Percentiles rank a stretch among this genome's conserved stretches.
These are phyloP conservation scores for Echinops telfairi DNA, from an alignment of 2,113 vertebrate genomes.

Conservation along the genomic window DNA sequence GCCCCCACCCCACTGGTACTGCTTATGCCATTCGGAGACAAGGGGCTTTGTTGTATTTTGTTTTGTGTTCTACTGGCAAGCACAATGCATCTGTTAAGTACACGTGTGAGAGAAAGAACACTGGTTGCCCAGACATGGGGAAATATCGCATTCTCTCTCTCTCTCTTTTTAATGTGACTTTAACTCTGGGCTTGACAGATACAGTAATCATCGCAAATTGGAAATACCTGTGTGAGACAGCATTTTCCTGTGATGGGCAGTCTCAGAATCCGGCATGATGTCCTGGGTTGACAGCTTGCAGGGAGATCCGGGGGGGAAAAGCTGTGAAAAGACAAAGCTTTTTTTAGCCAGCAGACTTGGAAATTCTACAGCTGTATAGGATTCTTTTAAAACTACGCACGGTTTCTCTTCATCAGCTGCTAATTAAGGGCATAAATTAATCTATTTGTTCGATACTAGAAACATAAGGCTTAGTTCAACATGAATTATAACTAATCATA, in stretches of 20 bases:
- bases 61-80: slow-evolving; percentile 73
- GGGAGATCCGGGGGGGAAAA: slow-evolving; percentile 79
- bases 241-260: slow-evolving; percentile 81
- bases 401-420: slow-evolving; percentile 66
- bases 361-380: slow-evolving; percentile 57
- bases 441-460: slow-evolving; percentile 78
- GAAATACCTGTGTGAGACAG: slow-evolving; percentile 81
- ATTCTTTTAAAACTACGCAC: slow-evolving; percentile 74
- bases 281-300: slow-evolving; percentile 85
- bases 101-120: slow-evolving; percentile 56
- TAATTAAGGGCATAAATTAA: slow-evolving; percentile 76
- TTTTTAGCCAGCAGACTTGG: slow-evolving; percentile 68
- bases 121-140: slow-evolving; percentile 37
- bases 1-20: neutral
- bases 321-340: slow-evolving; percentile 65
- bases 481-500: slow-evolving; percentile 71
- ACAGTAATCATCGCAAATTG: slow-evolving; percentile 60
- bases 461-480: slow-evolving; percentile 71
- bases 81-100: slow-evolving; percentile 29
- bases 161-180: slow-evolving; percentile 68
- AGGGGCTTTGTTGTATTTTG: slow-evolving; percentile 48
- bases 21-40: slow-evolving; percentile 12
- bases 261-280: slow-evolving; percentile 81
- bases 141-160: slow-evolving; percentile 26
- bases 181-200: slow-evolving; percentile 57